Conservation (phyloP, 2,888 invertebrate genomes). For the Plebejus melissa region DNA sequence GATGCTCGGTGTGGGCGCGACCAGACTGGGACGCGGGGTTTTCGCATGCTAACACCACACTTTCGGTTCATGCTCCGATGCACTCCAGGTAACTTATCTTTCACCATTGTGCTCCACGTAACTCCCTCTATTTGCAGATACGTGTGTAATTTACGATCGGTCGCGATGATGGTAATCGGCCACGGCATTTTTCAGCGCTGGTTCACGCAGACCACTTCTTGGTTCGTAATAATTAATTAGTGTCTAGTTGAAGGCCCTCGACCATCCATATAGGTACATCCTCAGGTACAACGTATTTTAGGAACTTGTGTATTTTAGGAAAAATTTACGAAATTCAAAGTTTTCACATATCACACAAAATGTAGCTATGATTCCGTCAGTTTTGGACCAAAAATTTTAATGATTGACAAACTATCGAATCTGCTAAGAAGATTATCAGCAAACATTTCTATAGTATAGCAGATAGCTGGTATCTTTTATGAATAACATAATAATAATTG, state of each 20-base stretch:
- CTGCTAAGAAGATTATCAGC: background rate
- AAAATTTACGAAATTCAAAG: too few species aligned
- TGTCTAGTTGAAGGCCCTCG: background rate
- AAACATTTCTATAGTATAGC: background rate
- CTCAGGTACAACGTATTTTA: too few species aligned
- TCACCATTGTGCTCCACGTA: conserved; percentile 75
- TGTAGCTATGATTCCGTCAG: too few species aligned
- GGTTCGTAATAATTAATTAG: background rate
- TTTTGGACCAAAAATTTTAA: too few species aligned
- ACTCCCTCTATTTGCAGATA: conserved; percentile 51
- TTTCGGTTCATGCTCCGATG: conserved; percentile 78
- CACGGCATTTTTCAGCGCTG: conserved; percentile 19
- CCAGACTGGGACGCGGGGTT: conserved; percentile 66
- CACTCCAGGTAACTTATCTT: conserved; percentile 78
- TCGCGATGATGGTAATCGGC: background rate
- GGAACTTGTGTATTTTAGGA: too few species aligned
- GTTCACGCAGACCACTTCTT: background rate
- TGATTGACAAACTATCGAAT: too few species aligned
- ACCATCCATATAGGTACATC: too few species aligned
- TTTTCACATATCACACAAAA: too few species aligned
- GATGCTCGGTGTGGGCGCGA: conserved; percentile 60
- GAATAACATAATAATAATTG: background rate
- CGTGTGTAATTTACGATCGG: conserved; percentile 37
- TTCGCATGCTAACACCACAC: conserved; percentile 76
- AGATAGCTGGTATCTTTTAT: background rate